Evolutionary conservation across 2,797 vertebrate genomes (phyloP).

Genomic region (Synaphobranchus kaupii): DNA sequence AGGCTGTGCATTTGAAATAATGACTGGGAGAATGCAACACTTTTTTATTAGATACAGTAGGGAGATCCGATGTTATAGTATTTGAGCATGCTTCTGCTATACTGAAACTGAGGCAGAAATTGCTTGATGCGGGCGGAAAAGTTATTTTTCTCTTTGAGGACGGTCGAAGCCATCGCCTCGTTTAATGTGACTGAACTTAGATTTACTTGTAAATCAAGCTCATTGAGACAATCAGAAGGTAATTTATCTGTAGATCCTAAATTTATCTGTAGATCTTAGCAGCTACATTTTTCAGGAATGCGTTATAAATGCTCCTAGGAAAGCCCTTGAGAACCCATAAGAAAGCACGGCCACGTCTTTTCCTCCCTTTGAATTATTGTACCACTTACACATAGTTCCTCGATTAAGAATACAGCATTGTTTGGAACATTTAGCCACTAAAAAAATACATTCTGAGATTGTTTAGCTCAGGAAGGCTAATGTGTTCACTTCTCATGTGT

Average conservation of each 20-base stretch:
- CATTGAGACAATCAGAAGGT: slow-evolving; percentile 24
- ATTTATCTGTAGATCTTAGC: background rate
- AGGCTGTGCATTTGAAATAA: background rate
- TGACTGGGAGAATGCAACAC: background rate
- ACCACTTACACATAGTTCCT: background rate
- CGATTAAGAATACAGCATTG: background rate
- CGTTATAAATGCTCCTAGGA: too few species aligned
- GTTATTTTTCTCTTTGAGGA: background rate
- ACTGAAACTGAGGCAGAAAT: background rate
- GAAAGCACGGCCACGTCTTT: background rate
- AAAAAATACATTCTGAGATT: background rate
- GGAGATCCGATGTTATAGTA: background rate
- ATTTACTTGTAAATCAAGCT: slow-evolving; percentile 14
- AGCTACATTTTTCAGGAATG: background rate
- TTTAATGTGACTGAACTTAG: background rate
- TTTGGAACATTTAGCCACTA: background rate
- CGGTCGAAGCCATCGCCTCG: background rate
- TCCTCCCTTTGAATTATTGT: background rate
- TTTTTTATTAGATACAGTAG: background rate
- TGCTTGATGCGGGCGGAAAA: background rate
- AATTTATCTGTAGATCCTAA: background rate
- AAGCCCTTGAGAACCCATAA: too few species aligned
- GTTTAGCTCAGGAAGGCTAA: background rate
- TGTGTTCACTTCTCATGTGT: background rate
- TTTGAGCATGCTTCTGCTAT: slow-evolving; percentile 18